phyloP scores from a whole-genome alignment of 2,888 invertebrate species.

The Spodoptera exigua region DNA sequence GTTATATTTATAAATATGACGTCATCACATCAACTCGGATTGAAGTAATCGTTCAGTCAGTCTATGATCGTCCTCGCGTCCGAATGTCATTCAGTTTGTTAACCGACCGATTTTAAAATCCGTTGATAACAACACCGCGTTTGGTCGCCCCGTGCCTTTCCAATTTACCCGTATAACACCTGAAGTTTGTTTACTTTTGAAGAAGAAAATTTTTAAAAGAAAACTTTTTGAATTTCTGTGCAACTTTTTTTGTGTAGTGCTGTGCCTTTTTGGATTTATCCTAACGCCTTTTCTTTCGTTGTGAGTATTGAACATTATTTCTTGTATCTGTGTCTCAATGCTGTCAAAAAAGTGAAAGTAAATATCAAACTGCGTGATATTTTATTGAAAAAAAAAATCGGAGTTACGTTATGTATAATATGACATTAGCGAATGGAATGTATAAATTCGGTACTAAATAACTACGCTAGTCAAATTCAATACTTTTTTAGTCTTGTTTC shows the following conservation, averaged over 20 bases:
- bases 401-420: too few species aligned
- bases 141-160: constrained; percentile 10
- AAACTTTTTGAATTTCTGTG: constrained; percentile 12
- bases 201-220: constrained; percentile 22
- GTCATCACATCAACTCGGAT: constrained; percentile 22
- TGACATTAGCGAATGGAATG: too few species aligned
- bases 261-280: constrained; percentile 36
- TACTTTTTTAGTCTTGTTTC: too few species aligned
- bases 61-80: constrained; percentile 24
- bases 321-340: not conserved
- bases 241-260: constrained; percentile 25
- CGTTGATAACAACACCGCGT: constrained; percentile 16
- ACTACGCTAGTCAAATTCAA: too few species aligned
- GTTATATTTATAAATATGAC: constrained; percentile 38
- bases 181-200: constrained; percentile 41
- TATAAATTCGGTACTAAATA: too few species aligned
- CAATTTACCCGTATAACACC: constrained; percentile 29
- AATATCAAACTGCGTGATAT: too few species aligned
- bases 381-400: too few species aligned
- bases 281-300: constrained; percentile 2
- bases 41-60: constrained; percentile 35
- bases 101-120: constrained; percentile 42
- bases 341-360: constrained; percentile 23
- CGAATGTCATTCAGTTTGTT: constrained; percentile 37
- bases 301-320: constrained; percentile 24